Evolutionary conservation across 2,797 vertebrate species (phyloP).

Genomic region (Microchirus variegatus): DNA sequence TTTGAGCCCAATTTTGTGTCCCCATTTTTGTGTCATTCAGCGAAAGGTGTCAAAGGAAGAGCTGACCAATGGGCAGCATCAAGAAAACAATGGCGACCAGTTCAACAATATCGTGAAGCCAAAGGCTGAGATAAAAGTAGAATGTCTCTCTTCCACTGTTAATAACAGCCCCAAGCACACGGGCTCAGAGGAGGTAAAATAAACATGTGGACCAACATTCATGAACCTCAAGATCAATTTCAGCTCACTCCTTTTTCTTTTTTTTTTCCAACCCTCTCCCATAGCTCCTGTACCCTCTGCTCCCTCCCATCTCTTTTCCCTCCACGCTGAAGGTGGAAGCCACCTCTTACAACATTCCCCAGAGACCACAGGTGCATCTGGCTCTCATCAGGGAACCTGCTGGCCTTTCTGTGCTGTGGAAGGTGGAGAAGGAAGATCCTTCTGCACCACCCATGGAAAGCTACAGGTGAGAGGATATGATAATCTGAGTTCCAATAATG

Average conservation of each 20-base stretch:
- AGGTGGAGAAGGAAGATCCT: conserved; percentile 43
- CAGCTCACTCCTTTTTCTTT: neutral
- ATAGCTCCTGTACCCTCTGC: conserved; percentile 50
- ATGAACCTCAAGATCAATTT: neutral
- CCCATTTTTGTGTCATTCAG: conserved; percentile 17
- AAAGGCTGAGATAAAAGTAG: neutral
- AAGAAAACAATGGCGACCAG: fast-evolving
- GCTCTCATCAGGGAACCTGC: conserved; percentile 67
- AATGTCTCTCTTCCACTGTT: fast-evolving
- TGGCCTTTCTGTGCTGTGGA: conserved; percentile 74
- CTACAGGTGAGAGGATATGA: conserved; percentile 63
- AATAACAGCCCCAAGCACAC: neutral
- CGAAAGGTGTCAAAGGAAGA: conserved; percentile 1
- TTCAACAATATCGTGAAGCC: neutral
- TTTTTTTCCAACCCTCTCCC: neutral
- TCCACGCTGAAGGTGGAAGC: conserved; percentile 45
- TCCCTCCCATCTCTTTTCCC: conserved; percentile 60
- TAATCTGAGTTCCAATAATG: neutral
- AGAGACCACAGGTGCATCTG: conserved; percentile 54
- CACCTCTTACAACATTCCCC: conserved; percentile 65
- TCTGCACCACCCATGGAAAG: conserved; percentile 66
- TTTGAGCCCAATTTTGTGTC: no score
- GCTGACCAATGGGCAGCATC: neutral
- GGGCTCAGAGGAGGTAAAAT: conserved; percentile 23
- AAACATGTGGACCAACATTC: neutral